Evolutionary conservation across 2,888 invertebrate genomes (phyloP), one percentile per base, ranked within the genome.

Genomic region (Lasioglossum calceatum): DNA sequence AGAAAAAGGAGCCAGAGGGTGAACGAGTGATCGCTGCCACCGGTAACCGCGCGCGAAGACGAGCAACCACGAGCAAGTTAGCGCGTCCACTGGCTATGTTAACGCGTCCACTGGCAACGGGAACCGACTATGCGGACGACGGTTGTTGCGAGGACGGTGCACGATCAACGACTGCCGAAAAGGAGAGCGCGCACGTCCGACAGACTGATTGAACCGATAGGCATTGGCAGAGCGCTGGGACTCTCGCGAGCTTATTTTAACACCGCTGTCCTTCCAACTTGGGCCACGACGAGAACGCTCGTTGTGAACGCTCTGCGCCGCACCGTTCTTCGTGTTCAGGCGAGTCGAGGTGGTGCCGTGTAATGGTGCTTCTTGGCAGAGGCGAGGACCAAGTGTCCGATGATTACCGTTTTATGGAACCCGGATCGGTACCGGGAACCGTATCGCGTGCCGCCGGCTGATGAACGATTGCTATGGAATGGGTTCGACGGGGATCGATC

Each of bases 241-340:
- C 89, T 87, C 85, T 80, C 85, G 87, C n/a, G 91, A 91, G 93
- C 93, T 94, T 95, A 95, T 95, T 95, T 95, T 95, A 95, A 95
- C 94, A 94, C 94, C 90, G 84, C 94, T 94, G 94, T 95, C 95
- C 95, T 95, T 95, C 95, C 92, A 93, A 94, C 91, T 90, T 90
- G 88, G 88, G 89, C 89, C 88, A 85, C 89, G 90, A 79, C 85
- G 85, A 75, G 81, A 81, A 8, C 82, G 82, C 81, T 67, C 82
- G 72, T 70, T 80, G 89, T 85, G 81, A 89, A 87, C 79, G 61
- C 72, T 47, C 75, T 36, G 67, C 71, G 54, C 64, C 82, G 84
- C 78, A 61, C 77, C 75, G 84, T 23, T 54, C 54, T 10, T 54
- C 54, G 54, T n/a, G 54, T 54, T 50, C 54, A 10, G 23, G 10